Percentiles rank a stretch among this genome's conserved stretches.
These are phyloP conservation scores for Machimus atricapillus DNA, from an alignment of 2,888 invertebrate species.

Conservation along the genomic window DNA sequence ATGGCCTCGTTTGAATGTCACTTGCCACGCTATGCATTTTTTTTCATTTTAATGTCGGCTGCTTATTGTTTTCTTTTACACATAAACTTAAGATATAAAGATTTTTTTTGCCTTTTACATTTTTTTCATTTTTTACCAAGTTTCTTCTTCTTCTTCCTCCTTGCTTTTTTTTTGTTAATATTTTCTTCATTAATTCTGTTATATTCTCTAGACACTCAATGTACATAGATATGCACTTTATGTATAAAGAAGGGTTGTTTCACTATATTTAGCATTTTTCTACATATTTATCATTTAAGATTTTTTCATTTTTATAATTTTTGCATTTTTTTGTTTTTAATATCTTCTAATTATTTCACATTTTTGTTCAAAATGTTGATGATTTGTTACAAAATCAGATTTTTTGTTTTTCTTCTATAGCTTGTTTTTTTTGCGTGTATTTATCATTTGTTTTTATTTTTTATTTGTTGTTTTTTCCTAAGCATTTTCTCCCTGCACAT, in stretches of 20 bases:
- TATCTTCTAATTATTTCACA: not conserved
- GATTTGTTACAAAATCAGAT: not conserved
- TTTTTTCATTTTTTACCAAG: not conserved
- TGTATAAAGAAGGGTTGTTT: not conserved
- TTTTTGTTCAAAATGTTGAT: not conserved
- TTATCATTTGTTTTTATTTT: not conserved
- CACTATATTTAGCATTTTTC: not conserved
- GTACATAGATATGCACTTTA: constrained; percentile 21
- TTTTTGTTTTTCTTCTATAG: not conserved
- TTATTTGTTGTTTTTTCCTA: not conserved
- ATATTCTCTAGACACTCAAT: constrained; percentile 19
- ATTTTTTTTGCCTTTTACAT: not conserved
- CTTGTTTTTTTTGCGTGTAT: not conserved
- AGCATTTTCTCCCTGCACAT: not conserved
- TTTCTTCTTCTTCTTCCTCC: not conserved
- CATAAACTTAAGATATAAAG: not conserved
- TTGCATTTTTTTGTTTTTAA: not conserved
- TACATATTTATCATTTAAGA: not conserved
- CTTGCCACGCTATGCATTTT: not conserved
- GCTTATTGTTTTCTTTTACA: not conserved
- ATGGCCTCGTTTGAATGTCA: not conserved
- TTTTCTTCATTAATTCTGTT: not conserved
- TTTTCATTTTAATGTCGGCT: not conserved
- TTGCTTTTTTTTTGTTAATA: not conserved
- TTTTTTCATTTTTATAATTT: not conserved